phyloP scores from a whole-genome alignment of 2,113 vertebrate species.

The Gambusia affinis region DNA sequence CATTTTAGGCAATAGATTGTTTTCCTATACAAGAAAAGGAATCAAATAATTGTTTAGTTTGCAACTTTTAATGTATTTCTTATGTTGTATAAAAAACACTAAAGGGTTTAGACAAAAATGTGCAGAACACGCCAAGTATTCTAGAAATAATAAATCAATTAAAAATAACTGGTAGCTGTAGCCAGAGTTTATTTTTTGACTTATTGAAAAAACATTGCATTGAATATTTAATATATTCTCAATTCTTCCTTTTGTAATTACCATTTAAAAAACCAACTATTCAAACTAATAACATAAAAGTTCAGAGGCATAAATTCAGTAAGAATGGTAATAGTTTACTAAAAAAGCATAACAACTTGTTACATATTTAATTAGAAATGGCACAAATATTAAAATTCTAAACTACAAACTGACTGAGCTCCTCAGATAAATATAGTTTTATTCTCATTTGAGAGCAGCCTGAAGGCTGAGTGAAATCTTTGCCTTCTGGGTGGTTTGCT shows the following conservation, averaged over 20 bases:
- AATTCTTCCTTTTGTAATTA: background rate
- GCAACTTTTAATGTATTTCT: too few species aligned
- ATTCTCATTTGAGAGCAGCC: background rate
- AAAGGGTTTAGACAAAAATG: too few species aligned
- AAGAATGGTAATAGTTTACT: background rate
- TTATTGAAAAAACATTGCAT: background rate
- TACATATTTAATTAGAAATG: background rate
- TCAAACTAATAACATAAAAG: background rate
- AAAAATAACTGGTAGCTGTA: too few species aligned
- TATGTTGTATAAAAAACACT: too few species aligned
- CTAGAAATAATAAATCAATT: too few species aligned
- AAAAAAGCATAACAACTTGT: too few species aligned
- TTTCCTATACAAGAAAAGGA: too few species aligned
- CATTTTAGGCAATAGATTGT: too few species aligned
- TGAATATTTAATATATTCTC: background rate
- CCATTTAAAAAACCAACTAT: background rate
- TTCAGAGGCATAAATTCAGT: background rate
- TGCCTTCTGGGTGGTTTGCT: background rate
- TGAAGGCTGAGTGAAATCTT: slow-evolving; percentile 1
- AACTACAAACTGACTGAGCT: background rate
- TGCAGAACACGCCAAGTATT: too few species aligned
- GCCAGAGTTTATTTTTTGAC: too few species aligned
- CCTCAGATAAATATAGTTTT: background rate
- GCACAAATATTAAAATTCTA: background rate
- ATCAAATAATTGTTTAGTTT: too few species aligned